Evolutionary conservation across 1,140 invertebrate species (phyloP).

Genomic region (Liolophura sinensis): DNA sequence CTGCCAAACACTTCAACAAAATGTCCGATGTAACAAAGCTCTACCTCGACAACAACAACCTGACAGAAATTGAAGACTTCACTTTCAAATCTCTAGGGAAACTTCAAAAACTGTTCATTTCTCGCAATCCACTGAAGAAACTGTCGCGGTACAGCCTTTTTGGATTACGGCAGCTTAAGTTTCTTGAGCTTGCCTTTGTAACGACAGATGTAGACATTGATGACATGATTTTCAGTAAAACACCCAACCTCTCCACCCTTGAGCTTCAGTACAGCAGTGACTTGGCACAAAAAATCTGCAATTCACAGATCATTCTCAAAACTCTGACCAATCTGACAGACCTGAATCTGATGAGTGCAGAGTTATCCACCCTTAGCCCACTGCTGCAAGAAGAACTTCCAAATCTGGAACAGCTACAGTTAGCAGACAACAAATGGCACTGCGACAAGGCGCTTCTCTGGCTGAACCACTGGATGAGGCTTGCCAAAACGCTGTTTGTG

Average conservation of each 20-base stretch:
- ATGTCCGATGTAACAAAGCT: slow-evolving; percentile 59
- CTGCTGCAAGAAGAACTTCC: slow-evolving; percentile 69
- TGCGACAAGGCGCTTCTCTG: slow-evolving; percentile 49
- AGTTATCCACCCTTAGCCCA: slow-evolving; percentile 69
- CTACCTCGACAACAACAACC: slow-evolving; percentile 54
- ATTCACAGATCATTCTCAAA: slow-evolving; percentile 67
- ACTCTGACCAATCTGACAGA: slow-evolving; percentile 51
- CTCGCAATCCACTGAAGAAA: slow-evolving; percentile 73
- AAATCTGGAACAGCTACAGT: slow-evolving; percentile 61
- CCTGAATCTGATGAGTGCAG: slow-evolving; percentile 53
- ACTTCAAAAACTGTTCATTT: slow-evolving; percentile 70
- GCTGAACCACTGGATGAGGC: slow-evolving; percentile 50
- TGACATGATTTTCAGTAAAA: slow-evolving; percentile 56
- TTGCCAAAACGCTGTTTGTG: slow-evolving; percentile 35
- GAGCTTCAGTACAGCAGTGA: slow-evolving; percentile 74
- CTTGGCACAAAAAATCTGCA: slow-evolving; percentile 70
- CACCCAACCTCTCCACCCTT: slow-evolving; percentile 68
- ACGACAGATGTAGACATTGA: slow-evolving; percentile 60
- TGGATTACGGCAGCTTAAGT: slow-evolving; percentile 67
- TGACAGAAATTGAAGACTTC: slow-evolving; percentile 45
- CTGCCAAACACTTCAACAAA: slow-evolving; percentile 22
- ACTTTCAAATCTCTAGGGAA: slow-evolving; percentile 46
- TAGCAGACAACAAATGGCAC: slow-evolving; percentile 58
- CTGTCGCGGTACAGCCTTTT: slow-evolving; percentile 65
- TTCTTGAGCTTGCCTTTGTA: slow-evolving; percentile 71